Base-by-base conservation (phyloP, 2,113 vertebrate genomes). In the Sprattus sprattus region DNA sequence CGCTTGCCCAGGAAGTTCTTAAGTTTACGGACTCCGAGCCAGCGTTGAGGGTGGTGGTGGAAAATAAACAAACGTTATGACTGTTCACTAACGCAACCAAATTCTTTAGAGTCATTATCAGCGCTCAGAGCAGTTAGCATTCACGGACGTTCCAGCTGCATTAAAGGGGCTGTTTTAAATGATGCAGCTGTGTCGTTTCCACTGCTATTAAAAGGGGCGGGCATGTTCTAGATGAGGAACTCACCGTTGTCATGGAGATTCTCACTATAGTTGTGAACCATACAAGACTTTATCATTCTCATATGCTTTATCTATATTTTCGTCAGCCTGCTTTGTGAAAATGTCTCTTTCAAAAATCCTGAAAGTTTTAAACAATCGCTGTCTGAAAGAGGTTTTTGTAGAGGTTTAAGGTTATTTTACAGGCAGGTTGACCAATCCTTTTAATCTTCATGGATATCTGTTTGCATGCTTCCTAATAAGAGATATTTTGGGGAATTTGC, bases 121-220 rank as follows among this genome's bases (percentile, higher is more conserved):
- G 54, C 45, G 54, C 84, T 81, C 83, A 82, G 39, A 82, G 67
- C 60, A 86, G 81, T 85, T 88, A 86, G 85, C 64, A 71, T 89
- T 82, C 45, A 60, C 32, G 60, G n/a, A 83, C 45, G 57, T 75
- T 88, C 85, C 90, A 88, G 82, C 86, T 85, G 84, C 8, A 60
- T 88, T 71, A 84, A 81, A 83, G 25, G 67, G 86, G 25, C 39
- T 49, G 32, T 81, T 82, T 88, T 88, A 82, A 83, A 88, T 54
- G 3, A 84, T 81, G 60, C 92, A 92, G 90, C 91, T 91, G 91
- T 49, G 84, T 50, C 50, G 57, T 89, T 45, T 75, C 86, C 82
- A 81, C 87, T 84, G 57, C 84, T 81, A 54, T 88, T 85, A 86
- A 78, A 75, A 64, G 32, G 83, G 57, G 82, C 32, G 45, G 81